Percentiles rank a stretch among this genome's conserved stretches.
Conservation (phyloP, 2,888 invertebrate genomes). For the Polymixis flavicincta region DNA sequence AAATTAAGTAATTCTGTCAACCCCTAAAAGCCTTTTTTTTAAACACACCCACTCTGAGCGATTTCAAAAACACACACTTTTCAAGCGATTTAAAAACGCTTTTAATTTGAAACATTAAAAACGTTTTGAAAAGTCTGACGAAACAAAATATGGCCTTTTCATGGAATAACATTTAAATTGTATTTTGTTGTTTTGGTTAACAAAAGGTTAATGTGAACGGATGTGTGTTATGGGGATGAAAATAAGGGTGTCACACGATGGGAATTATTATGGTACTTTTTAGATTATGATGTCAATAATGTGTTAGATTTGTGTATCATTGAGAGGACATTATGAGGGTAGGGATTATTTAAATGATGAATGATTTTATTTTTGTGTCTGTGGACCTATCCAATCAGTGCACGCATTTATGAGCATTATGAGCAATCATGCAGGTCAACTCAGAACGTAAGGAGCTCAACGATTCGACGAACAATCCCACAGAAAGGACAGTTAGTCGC, state of each 20-base stretch:
- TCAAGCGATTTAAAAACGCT: not conserved
- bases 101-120: slow-evolving; percentile 27
- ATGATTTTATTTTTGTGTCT: too few species aligned
- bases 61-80: not conserved
- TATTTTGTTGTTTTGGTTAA: slow-evolving; percentile 50
- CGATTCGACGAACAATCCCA: too few species aligned
- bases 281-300: slow-evolving; percentile 25
- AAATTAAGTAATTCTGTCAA: not conserved
- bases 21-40: not conserved
- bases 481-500: too few species aligned
- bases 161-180: slow-evolving; percentile 11
- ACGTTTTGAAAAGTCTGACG: slow-evolving; percentile 29
- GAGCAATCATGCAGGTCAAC: too few species aligned
- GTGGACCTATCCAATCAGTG: too few species aligned
- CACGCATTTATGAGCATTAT: too few species aligned
- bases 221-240: slow-evolving; percentile 40
- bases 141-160: slow-evolving; percentile 18
- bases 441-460: too few species aligned
- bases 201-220: slow-evolving; percentile 25
- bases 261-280: slow-evolving; percentile 45
- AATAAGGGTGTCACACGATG: slow-evolving; percentile 39
- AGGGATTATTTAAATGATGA: not conserved
- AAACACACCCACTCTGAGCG: not conserved
- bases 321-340: not conserved
- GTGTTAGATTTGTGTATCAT: slow-evolving; percentile 21